A percentile compares a stretch with the other conserved stretches of the same genome.
phyloP scores from a whole-genome alignment of 2,888 invertebrate species.

The Orthosia gracilis region DNA sequence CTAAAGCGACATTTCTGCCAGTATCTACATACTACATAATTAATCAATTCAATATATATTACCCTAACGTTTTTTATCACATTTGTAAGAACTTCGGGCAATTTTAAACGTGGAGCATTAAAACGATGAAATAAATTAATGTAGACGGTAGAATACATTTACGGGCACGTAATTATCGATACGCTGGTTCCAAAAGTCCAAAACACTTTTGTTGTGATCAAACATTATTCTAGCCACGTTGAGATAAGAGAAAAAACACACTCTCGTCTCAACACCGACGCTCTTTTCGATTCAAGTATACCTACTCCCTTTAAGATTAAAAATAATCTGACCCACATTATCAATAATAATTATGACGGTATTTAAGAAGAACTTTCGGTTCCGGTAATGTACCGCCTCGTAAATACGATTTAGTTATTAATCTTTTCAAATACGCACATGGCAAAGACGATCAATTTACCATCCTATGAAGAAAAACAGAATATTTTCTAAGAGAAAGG shows the following conservation, averaged over 20 bases:
- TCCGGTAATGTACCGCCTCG: background rate
- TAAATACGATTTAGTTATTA: background rate
- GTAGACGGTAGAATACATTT: too few species aligned
- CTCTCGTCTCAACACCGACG: background rate
- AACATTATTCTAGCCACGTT: background rate
- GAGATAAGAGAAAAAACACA: slow-evolving; percentile 1
- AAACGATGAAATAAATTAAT: too few species aligned
- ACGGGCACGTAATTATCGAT: background rate
- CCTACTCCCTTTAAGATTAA: background rate
- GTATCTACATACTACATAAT: too few species aligned
- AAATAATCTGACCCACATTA: slow-evolving; percentile 8
- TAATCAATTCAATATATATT: too few species aligned
- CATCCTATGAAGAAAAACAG: background rate
- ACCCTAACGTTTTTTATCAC: too few species aligned
- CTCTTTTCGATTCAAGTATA: slow-evolving; percentile 5
- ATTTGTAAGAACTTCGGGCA: too few species aligned
- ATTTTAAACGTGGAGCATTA: too few species aligned
- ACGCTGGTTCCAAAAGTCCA: background rate
- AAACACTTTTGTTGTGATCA: background rate
- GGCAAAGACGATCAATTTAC: background rate
- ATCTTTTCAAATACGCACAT: background rate
- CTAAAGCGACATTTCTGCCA: too few species aligned
- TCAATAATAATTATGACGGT: background rate
- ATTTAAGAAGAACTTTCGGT: background rate
- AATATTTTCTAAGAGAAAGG: background rate